Evolutionary conservation across 2,797 vertebrate genomes (phyloP), one percentile per base, ranked within the genome.

Genomic region (Distichodus sexfasciatus): DNA sequence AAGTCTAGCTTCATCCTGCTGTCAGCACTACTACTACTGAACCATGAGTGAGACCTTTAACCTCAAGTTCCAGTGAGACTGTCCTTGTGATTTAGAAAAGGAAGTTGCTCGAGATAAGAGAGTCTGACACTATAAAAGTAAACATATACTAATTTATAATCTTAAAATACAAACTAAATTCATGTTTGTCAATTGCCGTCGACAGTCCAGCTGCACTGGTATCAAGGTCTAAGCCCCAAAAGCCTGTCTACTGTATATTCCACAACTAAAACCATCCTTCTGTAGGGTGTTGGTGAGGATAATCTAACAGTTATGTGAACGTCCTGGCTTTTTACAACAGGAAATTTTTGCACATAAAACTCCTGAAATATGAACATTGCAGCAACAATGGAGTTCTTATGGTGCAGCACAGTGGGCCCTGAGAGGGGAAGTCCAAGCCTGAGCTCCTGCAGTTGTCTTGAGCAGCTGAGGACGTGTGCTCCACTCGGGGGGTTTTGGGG

Each of bases 391-490:
- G 47, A 65, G 60, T 70, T 70, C 58, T 74, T 76, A 76, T 76
- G 54, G 47, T 41, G 14, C n/a, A 62, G 50, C 33, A 66, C 53
- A 78, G 65, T 51, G 43, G 48, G 54, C 19, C 60, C 43, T 55
- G 54, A 15, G 43, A 53, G 66, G 15, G 61, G 68, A 66, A 55
- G 69, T 35, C 68, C 73, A 59, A 75, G 58, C 74, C 36, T 64
- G 46, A 26, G 46, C 19, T 76, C 50, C 47, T 36, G 50, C 75
- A 80, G 75, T 77, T 80, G 76, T 80, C 66, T 69, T 64, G 55
- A 70, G 72, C 78, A 82, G 80, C 78, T 80, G 78, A 73, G 63
- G 62, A 79, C 69, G 53, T 75, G 66, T 72, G 62, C 68, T 68
- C 33, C 33, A 58, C 35, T 51, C 47, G 69, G 55, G 36, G 23